Evolutionary conservation across 2,113 vertebrate species (phyloP).

Genomic region (Corythaeola cristata): DNA sequence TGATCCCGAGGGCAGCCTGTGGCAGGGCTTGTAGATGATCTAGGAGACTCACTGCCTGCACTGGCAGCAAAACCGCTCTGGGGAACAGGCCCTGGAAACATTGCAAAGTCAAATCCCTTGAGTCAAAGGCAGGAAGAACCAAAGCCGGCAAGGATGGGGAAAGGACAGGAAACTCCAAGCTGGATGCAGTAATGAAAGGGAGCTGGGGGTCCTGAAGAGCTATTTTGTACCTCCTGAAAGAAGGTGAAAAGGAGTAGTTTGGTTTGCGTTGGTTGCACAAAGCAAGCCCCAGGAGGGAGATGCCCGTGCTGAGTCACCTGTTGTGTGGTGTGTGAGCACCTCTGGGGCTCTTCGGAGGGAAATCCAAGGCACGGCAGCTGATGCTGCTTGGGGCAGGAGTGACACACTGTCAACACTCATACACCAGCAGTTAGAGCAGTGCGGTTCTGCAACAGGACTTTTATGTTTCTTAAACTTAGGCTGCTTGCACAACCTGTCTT

Average conservation of each 20-base stretch:
- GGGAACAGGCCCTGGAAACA: not conserved
- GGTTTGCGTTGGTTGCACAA: not conserved
- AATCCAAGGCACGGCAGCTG: not conserved
- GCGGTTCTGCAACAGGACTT: not conserved
- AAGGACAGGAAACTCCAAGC: not conserved
- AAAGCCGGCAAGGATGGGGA: not conserved
- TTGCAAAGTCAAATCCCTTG: accelerated
- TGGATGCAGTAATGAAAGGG: not conserved
- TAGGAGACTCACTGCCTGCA: not conserved
- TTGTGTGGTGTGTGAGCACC: not conserved
- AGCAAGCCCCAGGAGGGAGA: not conserved
- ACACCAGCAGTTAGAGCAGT: not conserved
- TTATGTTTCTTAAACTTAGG: not conserved
- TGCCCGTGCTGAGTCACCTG: not conserved
- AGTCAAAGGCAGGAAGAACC: not conserved
- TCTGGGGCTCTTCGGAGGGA: not conserved
- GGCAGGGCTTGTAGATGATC: not conserved
- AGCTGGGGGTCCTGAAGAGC: not conserved
- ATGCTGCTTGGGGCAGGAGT: not conserved
- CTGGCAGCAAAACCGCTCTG: not conserved
- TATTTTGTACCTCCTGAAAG: not conserved
- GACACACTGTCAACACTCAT: accelerated
- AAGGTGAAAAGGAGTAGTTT: not conserved
- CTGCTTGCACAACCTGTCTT: not conserved
- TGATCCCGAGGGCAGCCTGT: not conserved